Base-by-base conservation (phyloP, 2,888 invertebrate genomes). In the Lingula anatina region DNA sequence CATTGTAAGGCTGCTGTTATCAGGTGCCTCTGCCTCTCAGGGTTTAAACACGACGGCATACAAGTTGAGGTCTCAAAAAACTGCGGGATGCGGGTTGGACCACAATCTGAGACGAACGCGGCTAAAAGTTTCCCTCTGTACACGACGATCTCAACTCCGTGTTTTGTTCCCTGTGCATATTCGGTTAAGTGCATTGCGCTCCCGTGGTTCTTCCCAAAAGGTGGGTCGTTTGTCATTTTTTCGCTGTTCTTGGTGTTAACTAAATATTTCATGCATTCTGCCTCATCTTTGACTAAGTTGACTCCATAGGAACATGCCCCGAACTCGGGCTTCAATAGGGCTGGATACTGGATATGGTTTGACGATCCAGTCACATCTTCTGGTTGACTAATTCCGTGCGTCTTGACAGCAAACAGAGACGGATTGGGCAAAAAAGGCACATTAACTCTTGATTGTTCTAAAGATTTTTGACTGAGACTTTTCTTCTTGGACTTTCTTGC, bases 281-380 rank as follows among this genome's bases (percentile, higher is more conserved):
- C n/a, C n/a, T n/a, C n/a, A n/a, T n/a, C n/a, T n/a, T n/a, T n/a
- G n/a, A n/a, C n/a, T n/a, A 59, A 51, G 18, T 55, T 57, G 1
- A 64, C 64, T 2, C 60, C 66, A 15, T 65, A 59, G 5, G 66
- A 62, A 40, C 64, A 62, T 1, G 66, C 64, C 0, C 64, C 66
- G 26, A n/a, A n/a, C n/a, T n/a, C n/a, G n/a, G n/a, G n/a, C n/a
- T n/a, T n/a, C n/a, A n/a, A n/a, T n/a, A n/a, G 49, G 9, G 56
- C 59, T 1, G 64, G 66, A 21, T 57, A 50, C 5, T 41, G 21
- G 2, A 57, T 40, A 3, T 53, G 51, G 7, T 44, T 28, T 7
- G 53, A 23, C 0, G 54, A 54, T 3, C 47, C 21, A 1, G n/a
- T n/a, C n/a, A n/a, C n/a, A n/a, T n/a, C n/a, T n/a, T n/a, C n/a